A percentile compares a stretch with the other conserved stretches of the same genome.
Evolutionary conservation across 2,888 invertebrate species (phyloP).

Genomic region (Meta bourneti): DNA sequence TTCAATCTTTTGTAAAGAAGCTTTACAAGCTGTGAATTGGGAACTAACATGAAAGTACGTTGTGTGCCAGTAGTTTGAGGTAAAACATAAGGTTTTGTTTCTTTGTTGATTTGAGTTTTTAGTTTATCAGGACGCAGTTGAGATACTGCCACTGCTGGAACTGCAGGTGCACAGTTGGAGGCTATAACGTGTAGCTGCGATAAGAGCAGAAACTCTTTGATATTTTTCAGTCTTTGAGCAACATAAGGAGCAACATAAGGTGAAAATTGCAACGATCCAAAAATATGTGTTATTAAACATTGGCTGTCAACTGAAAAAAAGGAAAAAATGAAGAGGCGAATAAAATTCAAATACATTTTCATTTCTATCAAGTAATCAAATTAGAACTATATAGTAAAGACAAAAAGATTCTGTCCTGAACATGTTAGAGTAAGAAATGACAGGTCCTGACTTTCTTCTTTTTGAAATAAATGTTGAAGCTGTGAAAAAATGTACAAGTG

Average conservation of each 20-base stretch:
- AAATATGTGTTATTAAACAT: conserved; percentile 65
- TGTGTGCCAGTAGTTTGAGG: background rate
- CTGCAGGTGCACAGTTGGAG: conserved; percentile 4
- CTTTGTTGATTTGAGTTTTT: background rate
- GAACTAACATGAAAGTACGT: conserved; percentile 21
- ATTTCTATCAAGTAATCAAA: too few relatives aligned
- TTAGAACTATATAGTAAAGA: too few relatives aligned
- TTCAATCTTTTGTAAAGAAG: background rate
- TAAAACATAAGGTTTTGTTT: background rate
- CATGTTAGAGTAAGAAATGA: too few relatives aligned
- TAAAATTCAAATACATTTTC: too few relatives aligned
- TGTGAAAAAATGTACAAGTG: too few relatives aligned
- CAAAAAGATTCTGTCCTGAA: too few relatives aligned
- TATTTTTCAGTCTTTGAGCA: conserved; percentile 55
- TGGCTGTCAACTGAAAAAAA: conserved; percentile 30
- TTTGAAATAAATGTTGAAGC: too few relatives aligned
- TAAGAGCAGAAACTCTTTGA: conserved; percentile 51
- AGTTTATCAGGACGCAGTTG: background rate
- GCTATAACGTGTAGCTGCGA: conserved; percentile 40
- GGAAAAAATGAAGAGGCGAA: background rate
- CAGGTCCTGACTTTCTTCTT: too few relatives aligned
- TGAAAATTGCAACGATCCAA: background rate
- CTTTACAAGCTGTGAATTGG: background rate
- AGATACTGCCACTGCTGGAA: background rate
- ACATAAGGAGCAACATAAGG: background rate